Evolutionary conservation across 2,888 invertebrate genomes (phyloP).

Genomic region (Colostygia pectinataria): DNA sequence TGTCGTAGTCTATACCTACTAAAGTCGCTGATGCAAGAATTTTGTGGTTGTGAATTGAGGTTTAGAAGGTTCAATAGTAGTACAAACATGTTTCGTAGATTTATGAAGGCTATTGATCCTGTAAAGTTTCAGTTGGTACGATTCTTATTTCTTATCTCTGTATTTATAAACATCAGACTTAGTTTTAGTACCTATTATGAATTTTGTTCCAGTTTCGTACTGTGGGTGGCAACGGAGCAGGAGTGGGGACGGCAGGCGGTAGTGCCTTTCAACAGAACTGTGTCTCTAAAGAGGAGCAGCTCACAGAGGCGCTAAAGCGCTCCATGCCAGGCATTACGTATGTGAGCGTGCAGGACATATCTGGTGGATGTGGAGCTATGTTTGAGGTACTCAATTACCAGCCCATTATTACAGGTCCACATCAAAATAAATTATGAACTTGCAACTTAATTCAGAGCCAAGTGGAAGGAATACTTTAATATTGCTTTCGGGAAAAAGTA

Average conservation of each 20-base stretch:
- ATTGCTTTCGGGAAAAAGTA: no score
- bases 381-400: constrained; percentile 80
- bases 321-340: constrained; percentile 84
- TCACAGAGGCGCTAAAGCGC: constrained; percentile 58
- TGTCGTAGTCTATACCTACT: no score
- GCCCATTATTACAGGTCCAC: no score
- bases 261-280: constrained; percentile 61
- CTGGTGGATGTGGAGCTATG: constrained; percentile 93
- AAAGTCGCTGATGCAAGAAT: no score
- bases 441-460: no score
- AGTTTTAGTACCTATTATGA: not conserved
- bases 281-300: constrained; percentile 64
- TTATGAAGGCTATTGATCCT: constrained; percentile 60
- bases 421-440: no score
- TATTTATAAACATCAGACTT: not conserved
- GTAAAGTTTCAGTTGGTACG: constrained; percentile 61
- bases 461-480: no score
- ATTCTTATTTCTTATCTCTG: not conserved
- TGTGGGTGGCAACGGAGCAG: constrained; percentile 40
- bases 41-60: no score
- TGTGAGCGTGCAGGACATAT: constrained; percentile 87
- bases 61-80: no score
- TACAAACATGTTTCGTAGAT: constrained; percentile 66
- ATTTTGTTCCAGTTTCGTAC: constrained; percentile 47
- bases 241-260: constrained; percentile 29